Percentiles rank a stretch among this genome's conserved stretches.
These are phyloP conservation scores for Rhagophthalmus giganteus DNA, from an alignment of 2,888 invertebrate genomes.

Conservation along the genomic window DNA sequence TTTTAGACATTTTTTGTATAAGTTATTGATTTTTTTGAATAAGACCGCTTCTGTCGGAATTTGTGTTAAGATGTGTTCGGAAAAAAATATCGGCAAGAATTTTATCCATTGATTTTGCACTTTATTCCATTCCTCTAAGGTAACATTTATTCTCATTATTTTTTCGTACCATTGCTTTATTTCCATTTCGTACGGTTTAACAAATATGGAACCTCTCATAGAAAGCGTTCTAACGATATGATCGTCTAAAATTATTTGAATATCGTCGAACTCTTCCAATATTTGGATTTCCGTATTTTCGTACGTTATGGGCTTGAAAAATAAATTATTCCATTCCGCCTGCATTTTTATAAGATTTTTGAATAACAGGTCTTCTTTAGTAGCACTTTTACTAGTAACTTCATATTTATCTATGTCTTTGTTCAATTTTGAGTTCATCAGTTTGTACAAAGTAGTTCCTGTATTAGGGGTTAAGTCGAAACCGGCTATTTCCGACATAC, in stretches of 20 bases:
- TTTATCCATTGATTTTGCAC: conserved; percentile 87
- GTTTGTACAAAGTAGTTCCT: conserved; percentile 80
- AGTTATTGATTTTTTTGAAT: conserved; percentile 73
- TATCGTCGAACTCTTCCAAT: conserved; percentile 73
- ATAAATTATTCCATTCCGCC: conserved; percentile 75
- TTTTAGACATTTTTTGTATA: conserved; percentile 69
- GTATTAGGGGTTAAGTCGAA: conserved; percentile 84
- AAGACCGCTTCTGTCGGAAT: conserved; percentile 83
- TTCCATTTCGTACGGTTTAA: conserved; percentile 76
- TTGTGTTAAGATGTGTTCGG: conserved; percentile 81
- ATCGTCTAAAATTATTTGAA: conserved; percentile 78
- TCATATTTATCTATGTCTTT: conserved; percentile 75
- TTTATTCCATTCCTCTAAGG: conserved; percentile 83
- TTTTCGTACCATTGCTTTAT: conserved; percentile 76
- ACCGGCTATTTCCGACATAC: conserved; percentile 79
- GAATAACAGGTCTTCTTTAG: conserved; percentile 77
- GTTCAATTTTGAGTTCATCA: conserved; percentile 72
- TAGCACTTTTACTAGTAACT: conserved; percentile 80
- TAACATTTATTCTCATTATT: conserved; percentile 67
- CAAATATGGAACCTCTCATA: conserved; percentile 84
- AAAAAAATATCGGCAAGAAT: conserved; percentile 83
- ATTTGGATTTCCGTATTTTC: conserved; percentile 77
- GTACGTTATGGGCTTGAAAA: conserved; percentile 68
- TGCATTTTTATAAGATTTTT: conserved; percentile 77
- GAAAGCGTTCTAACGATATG: conserved; percentile 81